These are phyloP conservation scores for Eupsittula cactorum DNA, from an alignment of 2,113 vertebrate species.

Conservation along the genomic window DNA sequence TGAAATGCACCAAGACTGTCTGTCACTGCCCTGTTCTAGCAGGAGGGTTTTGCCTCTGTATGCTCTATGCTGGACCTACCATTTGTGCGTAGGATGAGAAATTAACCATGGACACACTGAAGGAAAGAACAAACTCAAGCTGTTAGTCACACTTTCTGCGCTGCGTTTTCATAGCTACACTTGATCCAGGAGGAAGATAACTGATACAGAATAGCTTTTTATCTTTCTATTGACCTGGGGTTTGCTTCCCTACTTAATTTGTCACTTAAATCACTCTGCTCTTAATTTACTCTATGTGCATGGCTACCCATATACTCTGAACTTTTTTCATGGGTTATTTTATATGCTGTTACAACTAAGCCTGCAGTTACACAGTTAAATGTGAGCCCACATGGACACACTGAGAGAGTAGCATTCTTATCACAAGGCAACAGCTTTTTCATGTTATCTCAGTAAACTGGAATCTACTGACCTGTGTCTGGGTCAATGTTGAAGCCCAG, in stretches of 20 bases:
- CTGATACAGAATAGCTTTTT: not conserved
- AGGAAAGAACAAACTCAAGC: not conserved
- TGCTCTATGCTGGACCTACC: not conserved
- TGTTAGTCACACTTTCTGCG: not conserved
- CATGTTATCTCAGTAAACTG: not conserved
- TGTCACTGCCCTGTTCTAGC: not conserved
- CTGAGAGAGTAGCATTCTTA: not conserved
- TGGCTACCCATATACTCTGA: not conserved
- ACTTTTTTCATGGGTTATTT: not conserved
- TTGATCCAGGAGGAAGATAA: not conserved
- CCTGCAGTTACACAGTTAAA: not conserved
- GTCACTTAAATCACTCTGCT: not conserved
- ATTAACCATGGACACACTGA: not conserved
- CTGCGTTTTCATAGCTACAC: not conserved
- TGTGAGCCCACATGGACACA: not conserved
- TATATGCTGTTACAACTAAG: not conserved
- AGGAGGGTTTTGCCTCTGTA: not conserved
- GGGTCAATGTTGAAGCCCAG: slow-evolving; percentile 83
- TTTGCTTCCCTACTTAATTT: not conserved
- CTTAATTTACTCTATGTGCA: not conserved
- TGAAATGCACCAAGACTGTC: not conserved
- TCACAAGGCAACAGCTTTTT: not conserved
- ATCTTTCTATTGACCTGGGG: not conserved
- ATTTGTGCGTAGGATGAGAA: not conserved
- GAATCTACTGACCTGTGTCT: slow-evolving; percentile 77